Base-by-base conservation (phyloP, 2,113 vertebrate species). In the Axis porcinus region DNA sequence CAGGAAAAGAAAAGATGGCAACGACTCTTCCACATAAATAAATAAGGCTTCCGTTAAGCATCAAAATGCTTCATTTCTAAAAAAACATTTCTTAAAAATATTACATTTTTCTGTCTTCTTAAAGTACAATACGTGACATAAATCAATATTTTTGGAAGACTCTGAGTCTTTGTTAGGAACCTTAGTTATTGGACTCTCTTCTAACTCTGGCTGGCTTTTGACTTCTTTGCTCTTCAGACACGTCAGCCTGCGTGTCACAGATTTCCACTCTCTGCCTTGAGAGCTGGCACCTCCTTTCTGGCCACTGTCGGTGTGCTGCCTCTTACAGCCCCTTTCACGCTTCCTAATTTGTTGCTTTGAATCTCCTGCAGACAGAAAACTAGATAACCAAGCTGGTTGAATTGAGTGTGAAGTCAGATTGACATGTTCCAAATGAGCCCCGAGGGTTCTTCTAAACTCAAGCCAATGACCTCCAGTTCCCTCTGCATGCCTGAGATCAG, bases 341-440 rank as follows among this genome's bases (percentile, higher is more conserved):
- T 94, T 88, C 82, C 89, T 79, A 60, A 62, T 64, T 43, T 91
- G 82, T 89, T 95, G 57, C 70, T 93, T 60, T 92, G 70, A 91
- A 36, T 83, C 55, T 93, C 50, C 78, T 54, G 62, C 2, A 64
- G 50, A 91, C 89, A 33, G n/a, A 74, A 74, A 92, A 91, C 70
- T 70, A 87, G 70, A 92, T 81, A 95, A 91, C 19, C 85, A 88
- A 27, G 16, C 16, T 45, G 19, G 25, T 5, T 89, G 70, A 50
- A 96, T n/a, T 88, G 36, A 86, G 70, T 83, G 28, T 97, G 95
- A 94, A 95, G 93, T 95, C 36, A 96, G 33, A 62, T 13, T 76
- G 78, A 86, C 79, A 87, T 1, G 2, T 81, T 90, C 43, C 90
- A 91, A 67, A 43, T 47, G 62, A 89, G 19, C 54, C 62, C 43